These are phyloP conservation scores for Caenorhabditis sulstoni DNA, from an alignment of 2,888 invertebrate genomes.

Conservation along the genomic window DNA sequence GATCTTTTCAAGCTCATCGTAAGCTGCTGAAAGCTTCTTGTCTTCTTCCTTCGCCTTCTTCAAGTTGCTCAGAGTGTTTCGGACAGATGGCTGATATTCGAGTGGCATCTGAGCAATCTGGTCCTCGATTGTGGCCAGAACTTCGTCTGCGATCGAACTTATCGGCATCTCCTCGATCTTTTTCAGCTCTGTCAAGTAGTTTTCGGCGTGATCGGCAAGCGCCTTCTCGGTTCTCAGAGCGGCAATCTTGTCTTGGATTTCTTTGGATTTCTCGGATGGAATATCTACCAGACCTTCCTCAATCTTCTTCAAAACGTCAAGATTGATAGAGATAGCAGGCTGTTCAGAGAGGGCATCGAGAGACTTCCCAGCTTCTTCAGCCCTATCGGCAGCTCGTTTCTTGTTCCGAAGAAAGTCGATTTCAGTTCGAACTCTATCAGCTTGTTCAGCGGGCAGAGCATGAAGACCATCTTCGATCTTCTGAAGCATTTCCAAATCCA, in stretches of 20 bases:
- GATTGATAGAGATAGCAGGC: slow-evolving; percentile 28
- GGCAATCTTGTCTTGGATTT: slow-evolving; percentile 19
- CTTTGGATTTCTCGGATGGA: slow-evolving; percentile 21
- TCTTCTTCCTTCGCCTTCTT: slow-evolving; percentile 32
- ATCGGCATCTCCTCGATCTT: slow-evolving; percentile 31
- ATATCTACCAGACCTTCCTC: slow-evolving; percentile 19
- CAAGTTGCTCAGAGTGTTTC: slow-evolving; percentile 28
- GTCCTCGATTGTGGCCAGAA: slow-evolving; percentile 35
- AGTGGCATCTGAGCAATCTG: slow-evolving; percentile 33
- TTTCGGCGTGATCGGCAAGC: slow-evolving; percentile 29
- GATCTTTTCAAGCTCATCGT: slow-evolving; percentile 30
- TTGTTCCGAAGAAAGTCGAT: slow-evolving; percentile 35
- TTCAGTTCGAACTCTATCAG: slow-evolving; percentile 8
- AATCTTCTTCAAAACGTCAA: slow-evolving; percentile 18
- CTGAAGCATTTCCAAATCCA: slow-evolving; percentile 26
- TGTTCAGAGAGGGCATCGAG: slow-evolving; percentile 1
- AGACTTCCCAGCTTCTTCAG: slow-evolving; percentile 1
- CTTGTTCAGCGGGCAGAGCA: slow-evolving; percentile 16
- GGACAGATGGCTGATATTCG: slow-evolving; percentile 21
- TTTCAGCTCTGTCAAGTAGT: slow-evolving; percentile 29
- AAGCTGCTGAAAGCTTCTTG: slow-evolving; percentile 15
- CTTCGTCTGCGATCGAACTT: slow-evolving; percentile 11
- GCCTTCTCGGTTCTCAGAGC: slow-evolving; percentile 20
- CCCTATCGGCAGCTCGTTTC: slow-evolving; percentile 10
- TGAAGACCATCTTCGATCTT: slow-evolving; percentile 13